Evolutionary conservation across 2,797 vertebrate species (phyloP).

Genomic region (Sebastes matsubarae): DNA sequence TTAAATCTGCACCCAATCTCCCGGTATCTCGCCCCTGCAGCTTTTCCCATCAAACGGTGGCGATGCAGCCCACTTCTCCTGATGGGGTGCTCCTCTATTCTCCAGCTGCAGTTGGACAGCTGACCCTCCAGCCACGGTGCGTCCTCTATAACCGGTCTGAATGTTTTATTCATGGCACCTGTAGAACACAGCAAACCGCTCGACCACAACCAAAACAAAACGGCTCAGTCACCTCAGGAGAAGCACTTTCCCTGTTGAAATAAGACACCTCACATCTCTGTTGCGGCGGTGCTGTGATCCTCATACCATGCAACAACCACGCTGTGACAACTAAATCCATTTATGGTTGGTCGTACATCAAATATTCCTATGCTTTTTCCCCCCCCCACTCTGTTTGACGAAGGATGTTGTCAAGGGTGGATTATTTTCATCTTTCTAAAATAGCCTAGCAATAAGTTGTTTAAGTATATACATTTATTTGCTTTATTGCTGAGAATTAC

Average conservation of each 20-base stretch:
- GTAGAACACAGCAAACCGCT: slow-evolving; percentile 57
- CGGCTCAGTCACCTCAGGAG: slow-evolving; percentile 54
- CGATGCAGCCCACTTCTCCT: slow-evolving; percentile 60
- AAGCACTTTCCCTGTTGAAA: slow-evolving; percentile 53
- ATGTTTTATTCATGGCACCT: slow-evolving; percentile 78
- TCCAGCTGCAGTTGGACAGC: slow-evolving; percentile 54
- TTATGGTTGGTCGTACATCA: slow-evolving; percentile 17
- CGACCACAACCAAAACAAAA: slow-evolving; percentile 68
- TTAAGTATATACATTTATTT: not conserved
- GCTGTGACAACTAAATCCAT: slow-evolving; percentile 39
- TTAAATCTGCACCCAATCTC: slow-evolving; percentile 67
- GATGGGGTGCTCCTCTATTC: slow-evolving; percentile 61
- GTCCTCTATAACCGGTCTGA: slow-evolving; percentile 44
- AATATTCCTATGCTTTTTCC: not conserved
- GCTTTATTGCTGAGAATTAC: not conserved
- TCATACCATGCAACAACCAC: slow-evolving; percentile 20
- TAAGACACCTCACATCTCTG: slow-evolving; percentile 52
- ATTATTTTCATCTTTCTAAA: slow-evolving; percentile 13
- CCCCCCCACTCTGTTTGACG: not conserved
- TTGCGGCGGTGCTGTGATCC: slow-evolving; percentile 35
- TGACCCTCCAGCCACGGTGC: slow-evolving; percentile 71
- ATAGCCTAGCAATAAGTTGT: not conserved
- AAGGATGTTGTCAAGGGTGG: not conserved
- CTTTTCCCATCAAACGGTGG: slow-evolving; percentile 71
- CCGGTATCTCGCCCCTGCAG: slow-evolving; percentile 63